Evolutionary conservation across 1,140 invertebrate species (phyloP).

Genomic region (Leptinotarsa lineolata): DNA sequence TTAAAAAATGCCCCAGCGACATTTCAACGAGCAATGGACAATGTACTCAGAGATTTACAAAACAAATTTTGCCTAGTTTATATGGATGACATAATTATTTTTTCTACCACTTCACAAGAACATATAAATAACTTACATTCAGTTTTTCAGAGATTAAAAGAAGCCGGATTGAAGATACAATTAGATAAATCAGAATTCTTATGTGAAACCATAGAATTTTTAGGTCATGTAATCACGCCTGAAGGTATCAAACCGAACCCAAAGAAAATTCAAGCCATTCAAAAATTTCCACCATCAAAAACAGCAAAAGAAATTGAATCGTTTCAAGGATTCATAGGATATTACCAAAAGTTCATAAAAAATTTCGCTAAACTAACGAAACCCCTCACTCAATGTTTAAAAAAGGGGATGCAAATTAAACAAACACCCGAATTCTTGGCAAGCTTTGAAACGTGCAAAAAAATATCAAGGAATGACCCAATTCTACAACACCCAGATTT

Average conservation of each 20-base stretch:
- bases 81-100: no score
- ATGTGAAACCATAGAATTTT: not conserved
- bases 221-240: no score
- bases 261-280: conserved; percentile 1
- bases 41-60: no score
- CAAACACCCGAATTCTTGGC: not conserved
- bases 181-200: no score
- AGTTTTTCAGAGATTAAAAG: not conserved
- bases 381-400: not conserved
- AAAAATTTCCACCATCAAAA: conserved; percentile 2
- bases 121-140: not conserved
- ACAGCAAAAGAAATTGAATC: conserved; percentile 16
- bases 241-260: conserved; percentile 4
- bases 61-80: no score
- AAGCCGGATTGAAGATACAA: no score
- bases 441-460: not conserved
- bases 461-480: no score
- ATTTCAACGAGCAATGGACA: not conserved
- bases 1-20: no score
- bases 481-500: no score
- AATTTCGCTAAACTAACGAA: conserved; percentile 18
- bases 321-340: not conserved
- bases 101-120: not conserved
- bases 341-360: conserved; percentile 12
- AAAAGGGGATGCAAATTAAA: conserved; percentile 2